phyloP scores from a whole-genome alignment of 2,113 vertebrate species.

The Pomatorhinus ruficollis region DNA sequence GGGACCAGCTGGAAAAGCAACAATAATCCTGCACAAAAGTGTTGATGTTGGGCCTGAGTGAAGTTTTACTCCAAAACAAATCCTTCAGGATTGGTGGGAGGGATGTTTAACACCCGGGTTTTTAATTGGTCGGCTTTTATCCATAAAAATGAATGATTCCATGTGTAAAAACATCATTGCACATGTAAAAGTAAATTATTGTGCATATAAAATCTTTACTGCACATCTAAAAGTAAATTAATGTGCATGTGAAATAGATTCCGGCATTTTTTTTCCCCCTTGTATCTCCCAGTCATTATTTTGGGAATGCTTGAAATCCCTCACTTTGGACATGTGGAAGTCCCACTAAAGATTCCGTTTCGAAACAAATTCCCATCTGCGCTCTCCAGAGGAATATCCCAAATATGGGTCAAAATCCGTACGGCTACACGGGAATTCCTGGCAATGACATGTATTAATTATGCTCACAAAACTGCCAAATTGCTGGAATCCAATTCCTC shows the following conservation, averaged over 20 bases:
- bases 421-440: neutral
- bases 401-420: neutral
- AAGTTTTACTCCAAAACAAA: neutral
- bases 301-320: slow-evolving; percentile 27
- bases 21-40: neutral
- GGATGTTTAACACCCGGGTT: neutral
- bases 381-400: neutral
- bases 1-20: neutral
- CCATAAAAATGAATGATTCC: slow-evolving; percentile 54
- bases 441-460: neutral
- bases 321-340: neutral
- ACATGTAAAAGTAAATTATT: slow-evolving; percentile 66
- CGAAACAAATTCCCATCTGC: neutral
- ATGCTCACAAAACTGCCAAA: neutral
- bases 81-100: neutral
- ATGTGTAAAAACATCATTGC: slow-evolving; percentile 50
- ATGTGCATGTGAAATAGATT: slow-evolving; percentile 46
- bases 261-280: neutral
- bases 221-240: slow-evolving; percentile 71
- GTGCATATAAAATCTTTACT: slow-evolving; percentile 69
- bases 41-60: neutral
- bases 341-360: neutral
- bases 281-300: slow-evolving; percentile 25
- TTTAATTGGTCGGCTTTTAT: slow-evolving; percentile 45
- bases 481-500: neutral